These are phyloP conservation scores for Caenorhabditis briggsae DNA, from an alignment of 1,140 invertebrate genomes.

Conservation along the genomic window DNA sequence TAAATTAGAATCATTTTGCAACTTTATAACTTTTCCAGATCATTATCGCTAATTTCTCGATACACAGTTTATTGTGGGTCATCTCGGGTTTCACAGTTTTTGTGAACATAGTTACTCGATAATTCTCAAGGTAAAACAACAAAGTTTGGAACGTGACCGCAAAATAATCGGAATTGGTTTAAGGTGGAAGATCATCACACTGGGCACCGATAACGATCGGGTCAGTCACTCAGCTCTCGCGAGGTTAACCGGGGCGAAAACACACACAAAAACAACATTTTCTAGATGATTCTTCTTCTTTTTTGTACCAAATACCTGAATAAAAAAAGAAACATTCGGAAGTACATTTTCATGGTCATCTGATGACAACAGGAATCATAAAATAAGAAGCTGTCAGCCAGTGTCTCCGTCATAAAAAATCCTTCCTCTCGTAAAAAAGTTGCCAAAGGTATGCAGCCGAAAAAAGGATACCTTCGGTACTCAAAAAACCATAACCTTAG, in stretches of 20 bases:
- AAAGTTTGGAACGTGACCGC: not conserved
- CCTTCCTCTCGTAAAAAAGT: conserved; percentile 20
- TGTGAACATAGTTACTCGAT: conserved; percentile 4
- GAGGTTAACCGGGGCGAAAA: not conserved
- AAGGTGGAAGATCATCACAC: conserved; percentile 38
- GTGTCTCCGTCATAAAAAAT: conserved; percentile 16
- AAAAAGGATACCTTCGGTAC: not conserved
- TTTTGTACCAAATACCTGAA: not conserved
- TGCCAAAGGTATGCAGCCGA: not conserved
- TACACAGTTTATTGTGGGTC: conserved; percentile 41
- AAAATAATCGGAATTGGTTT: not conserved
- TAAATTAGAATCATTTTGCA: conserved; percentile 26
- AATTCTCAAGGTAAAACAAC: conserved; percentile 36
- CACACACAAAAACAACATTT: not conserved
- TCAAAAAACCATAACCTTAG: conserved; percentile 45
- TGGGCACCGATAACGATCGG: conserved; percentile 41
- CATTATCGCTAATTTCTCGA: not conserved
- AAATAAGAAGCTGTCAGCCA: conserved; percentile 48
- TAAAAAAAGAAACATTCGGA: conserved; percentile 1
- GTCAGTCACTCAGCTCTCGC: conserved; percentile 1
- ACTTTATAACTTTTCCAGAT: conserved; percentile 41
- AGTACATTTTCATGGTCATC: conserved; percentile 41
- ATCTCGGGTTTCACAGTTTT: conserved; percentile 27
- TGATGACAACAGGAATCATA: conserved; percentile 26
- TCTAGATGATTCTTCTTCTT: not conserved